A percentile compares a stretch with the other conserved stretches of the same genome.
phyloP scores from a whole-genome alignment of 1,140 invertebrate genomes.

The Drosophila athabasca region DNA sequence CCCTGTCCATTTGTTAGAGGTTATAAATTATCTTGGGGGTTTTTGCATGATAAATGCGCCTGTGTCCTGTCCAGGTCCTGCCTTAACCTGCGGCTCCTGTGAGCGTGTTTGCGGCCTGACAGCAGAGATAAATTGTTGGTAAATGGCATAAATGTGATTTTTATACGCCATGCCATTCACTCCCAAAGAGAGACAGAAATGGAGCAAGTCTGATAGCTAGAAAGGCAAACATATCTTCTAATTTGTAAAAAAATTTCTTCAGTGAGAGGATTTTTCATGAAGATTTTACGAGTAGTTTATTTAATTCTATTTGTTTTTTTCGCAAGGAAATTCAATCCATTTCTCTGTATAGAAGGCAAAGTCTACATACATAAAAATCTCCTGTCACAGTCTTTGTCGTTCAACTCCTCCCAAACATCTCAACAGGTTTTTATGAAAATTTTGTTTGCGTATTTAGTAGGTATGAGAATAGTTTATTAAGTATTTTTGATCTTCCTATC shows the following conservation, averaged over 20 bases:
- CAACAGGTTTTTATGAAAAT: too few species aligned
- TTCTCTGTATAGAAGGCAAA: too few species aligned
- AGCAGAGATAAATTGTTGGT: conserved; percentile 80
- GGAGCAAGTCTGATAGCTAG: neutral
- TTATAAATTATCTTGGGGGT: conserved; percentile 78
- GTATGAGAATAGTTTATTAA: too few species aligned
- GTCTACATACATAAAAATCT: too few species aligned
- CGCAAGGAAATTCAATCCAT: neutral
- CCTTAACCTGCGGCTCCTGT: conserved; percentile 21
- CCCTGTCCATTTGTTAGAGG: conserved; percentile 71
- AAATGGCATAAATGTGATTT: conserved; percentile 82
- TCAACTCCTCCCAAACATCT: too few species aligned
- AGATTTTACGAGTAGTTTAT: conserved; percentile 52
- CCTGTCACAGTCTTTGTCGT: too few species aligned
- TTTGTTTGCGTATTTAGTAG: too few species aligned
- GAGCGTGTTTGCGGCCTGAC: conserved; percentile 74
- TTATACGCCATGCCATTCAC: conserved; percentile 58
- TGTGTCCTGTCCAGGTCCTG: conserved; percentile 24
- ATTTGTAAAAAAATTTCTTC: conserved; percentile 50
- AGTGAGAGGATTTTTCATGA: conserved; percentile 5
- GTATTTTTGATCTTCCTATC: too few species aligned
- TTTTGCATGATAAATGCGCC: conserved; percentile 80
- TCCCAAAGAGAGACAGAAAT: conserved; percentile 8
- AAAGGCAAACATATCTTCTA: conserved; percentile 32
- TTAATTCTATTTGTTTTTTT: conserved; percentile 42